A percentile compares a stretch with the other conserved stretches of the same genome.
Evolutionary conservation across 2,888 invertebrate genomes (phyloP).

Genomic region (Sesia apiformis): DNA sequence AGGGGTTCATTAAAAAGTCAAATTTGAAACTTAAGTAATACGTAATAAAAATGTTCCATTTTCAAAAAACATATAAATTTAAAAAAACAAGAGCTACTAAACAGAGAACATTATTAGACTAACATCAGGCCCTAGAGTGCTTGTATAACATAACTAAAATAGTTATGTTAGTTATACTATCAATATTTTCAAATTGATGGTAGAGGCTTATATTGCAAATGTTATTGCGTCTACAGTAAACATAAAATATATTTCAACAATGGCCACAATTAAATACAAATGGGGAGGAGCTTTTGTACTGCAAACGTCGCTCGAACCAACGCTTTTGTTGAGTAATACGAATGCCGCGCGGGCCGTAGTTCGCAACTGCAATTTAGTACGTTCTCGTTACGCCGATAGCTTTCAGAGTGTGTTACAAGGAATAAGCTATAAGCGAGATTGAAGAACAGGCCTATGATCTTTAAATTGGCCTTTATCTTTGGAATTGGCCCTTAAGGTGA

Average conservation of each 20-base stretch:
- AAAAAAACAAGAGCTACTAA: no score
- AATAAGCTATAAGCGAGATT: not conserved
- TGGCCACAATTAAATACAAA: not conserved
- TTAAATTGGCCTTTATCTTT: not conserved
- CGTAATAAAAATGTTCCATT: no score
- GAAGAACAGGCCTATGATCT: no score
- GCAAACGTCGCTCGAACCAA: not conserved
- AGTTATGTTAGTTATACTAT: no score
- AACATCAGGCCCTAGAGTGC: no score
- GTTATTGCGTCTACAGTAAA: not conserved
- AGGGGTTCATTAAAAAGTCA: no score
- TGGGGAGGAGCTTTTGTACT: not conserved
- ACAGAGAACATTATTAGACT: no score
- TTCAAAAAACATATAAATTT: no score
- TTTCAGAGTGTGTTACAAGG: conserved; percentile 3
- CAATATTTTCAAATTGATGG: no score
- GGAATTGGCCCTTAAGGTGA: not conserved
- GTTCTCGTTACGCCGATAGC: conserved; percentile 19
- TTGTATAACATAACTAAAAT: no score
- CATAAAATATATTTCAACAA: not conserved
- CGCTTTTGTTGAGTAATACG: conserved; percentile 7
- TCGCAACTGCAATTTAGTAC: conserved; percentile 24
- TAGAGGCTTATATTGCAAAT: not conserved
- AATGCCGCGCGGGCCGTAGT: conserved; percentile 10
- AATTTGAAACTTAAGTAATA: no score